phyloP scores from a whole-genome alignment of 2,113 vertebrate species.

The Pelvicachromis taeniatus region DNA sequence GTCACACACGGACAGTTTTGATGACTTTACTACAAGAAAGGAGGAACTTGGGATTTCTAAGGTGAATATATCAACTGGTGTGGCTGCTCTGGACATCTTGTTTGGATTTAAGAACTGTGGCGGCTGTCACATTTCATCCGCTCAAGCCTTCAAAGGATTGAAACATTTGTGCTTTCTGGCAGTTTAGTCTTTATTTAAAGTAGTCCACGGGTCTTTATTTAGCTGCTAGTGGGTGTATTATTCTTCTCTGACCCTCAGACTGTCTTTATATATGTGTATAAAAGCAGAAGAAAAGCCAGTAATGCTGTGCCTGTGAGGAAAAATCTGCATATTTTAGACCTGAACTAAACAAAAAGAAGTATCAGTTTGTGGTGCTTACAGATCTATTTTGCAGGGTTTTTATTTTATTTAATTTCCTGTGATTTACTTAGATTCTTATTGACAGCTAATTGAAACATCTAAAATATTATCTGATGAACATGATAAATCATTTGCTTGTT shows the following conservation, averaged over 20 bases:
- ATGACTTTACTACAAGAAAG: conserved; percentile 6
- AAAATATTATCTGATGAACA: not conserved
- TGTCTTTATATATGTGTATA: not conserved
- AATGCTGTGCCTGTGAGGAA: not conserved
- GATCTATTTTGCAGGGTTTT: not conserved
- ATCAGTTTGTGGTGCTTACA: not conserved
- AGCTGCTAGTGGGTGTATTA: conserved; percentile 39
- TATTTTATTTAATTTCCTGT: not conserved
- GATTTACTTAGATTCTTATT: not conserved
- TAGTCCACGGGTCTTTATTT: conserved; percentile 35
- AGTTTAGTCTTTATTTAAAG: conserved; percentile 34
- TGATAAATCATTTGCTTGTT: not conserved
- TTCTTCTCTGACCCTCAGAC: conserved; percentile 30
- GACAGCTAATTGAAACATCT: not conserved
- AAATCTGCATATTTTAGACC: not conserved
- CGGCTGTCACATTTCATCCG: conserved; percentile 14
- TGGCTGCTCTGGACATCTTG: not conserved
- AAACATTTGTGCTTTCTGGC: not conserved
- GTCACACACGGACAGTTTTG: not conserved
- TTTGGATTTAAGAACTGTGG: not conserved
- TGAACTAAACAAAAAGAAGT: not conserved
- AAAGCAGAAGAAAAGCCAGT: not conserved
- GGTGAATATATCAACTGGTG: not conserved
- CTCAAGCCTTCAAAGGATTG: conserved; percentile 5
- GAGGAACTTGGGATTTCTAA: not conserved